Evolutionary conservation across 2,797 vertebrate species (phyloP), one percentile per base, ranked within the genome.

Genomic region (Botia almorhae): DNA sequence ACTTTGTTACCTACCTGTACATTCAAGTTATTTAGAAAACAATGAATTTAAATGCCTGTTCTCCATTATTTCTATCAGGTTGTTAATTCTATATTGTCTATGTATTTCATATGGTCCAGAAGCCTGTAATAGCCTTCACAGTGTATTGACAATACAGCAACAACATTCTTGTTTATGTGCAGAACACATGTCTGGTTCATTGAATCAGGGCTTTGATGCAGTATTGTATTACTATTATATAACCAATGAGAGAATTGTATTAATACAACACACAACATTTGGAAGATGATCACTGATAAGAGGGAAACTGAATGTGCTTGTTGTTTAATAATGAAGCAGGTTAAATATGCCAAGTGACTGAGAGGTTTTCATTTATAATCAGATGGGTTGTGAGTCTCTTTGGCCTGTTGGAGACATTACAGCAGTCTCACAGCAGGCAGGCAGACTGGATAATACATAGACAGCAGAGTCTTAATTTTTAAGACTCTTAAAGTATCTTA

Each of bases 161-260:
- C 83, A 86, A 83, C 88, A 84, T 68, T 69, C 87, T 90, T 87
- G 82, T 91, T 87, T 88, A 78, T 90, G 83, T 88, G 82, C 88
- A n/a, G 86, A 87, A 78, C 87, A 87, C 82, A n/a, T n/a, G 83
- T 80, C 71, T 70, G 84, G 78, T 83, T 85, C 77, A 76, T 85
- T 77, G 73, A 76, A 85, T 87, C 82, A 84, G 82, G 60, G 75
- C 76, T 81, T 69, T 58, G 56, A 76, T 84, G 65, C 85, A 85
- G 78, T 88, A 86, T 90, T 87, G 85, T 91, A 87, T 43, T 43
- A 43, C 85, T 91, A 87, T 85, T 89, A 90, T 85, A 78, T 82
- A 88, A 88, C 74, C 86, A 90, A 92, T 90, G 90, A 91, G 87
- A 87, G 78, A 90, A 87, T 85, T 89, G 85, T 89, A 88, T 64